Conservation (phyloP, 2,888 invertebrate genomes). For the Cephus nigrinus region DNA sequence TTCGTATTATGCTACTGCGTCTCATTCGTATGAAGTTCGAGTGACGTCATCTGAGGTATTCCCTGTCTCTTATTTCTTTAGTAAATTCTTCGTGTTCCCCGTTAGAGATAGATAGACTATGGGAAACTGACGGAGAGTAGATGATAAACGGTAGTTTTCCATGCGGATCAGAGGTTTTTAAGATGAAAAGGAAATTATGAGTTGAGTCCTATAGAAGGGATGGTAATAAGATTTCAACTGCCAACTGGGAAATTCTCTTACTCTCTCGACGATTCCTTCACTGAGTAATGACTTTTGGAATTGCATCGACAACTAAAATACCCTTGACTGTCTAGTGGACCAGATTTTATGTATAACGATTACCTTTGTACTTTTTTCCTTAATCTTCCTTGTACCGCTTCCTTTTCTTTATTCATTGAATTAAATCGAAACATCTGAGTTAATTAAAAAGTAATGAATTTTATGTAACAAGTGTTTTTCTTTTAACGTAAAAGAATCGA, state of each 20-base stretch:
- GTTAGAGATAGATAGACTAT: neutral
- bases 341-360: neutral
- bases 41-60: neutral
- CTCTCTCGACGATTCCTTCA: neutral
- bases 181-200: neutral
- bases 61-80: neutral
- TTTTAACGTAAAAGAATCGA: neutral
- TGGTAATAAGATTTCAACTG: neutral
- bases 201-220: neutral
- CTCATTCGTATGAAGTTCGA: neutral
- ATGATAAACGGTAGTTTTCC: neutral
- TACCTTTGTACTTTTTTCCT: neutral
- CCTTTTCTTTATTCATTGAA: neutral
- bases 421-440: neutral
- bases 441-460: neutral
- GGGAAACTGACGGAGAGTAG: neutral
- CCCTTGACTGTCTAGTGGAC: neutral
- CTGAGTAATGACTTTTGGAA: neutral
- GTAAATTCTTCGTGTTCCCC: neutral
- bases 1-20: neutral
- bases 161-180: neutral
- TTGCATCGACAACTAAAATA: neutral
- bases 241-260: neutral
- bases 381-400: neutral
- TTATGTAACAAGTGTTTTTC: neutral